Base-by-base conservation (phyloP, 2,113 vertebrate species). In the Puma concolor region DNA sequence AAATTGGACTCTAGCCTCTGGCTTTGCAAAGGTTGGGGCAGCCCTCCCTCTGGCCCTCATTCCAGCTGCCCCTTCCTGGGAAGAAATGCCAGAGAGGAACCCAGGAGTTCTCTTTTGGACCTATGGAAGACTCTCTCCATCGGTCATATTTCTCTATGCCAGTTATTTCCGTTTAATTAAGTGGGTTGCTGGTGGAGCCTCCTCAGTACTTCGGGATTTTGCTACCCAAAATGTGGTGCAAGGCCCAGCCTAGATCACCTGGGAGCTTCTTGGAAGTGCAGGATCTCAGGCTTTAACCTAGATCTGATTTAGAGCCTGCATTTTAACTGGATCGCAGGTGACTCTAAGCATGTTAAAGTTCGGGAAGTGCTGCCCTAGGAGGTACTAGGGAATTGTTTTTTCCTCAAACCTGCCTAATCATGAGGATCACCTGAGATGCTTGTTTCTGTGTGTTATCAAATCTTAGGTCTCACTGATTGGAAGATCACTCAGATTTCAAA, bases 401-500 rank as follows among this genome's bases (percentile, higher is more conserved):
- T 25, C 4, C 33, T 86, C 52, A n/a, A 0, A 21, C 17, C 86
- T 80, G 15, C 71, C 57, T 52, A 25, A 31, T 23, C 4, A 9
- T 36, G 27, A 54, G 48, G 48, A 44, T 76, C 57, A 44, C 6
- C n/a, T 52, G 87, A 10, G 31, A 63, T 38, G 38, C 66, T 60
- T 33, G 31, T 57, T 74, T 88, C 87, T 83, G n/a, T 8, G 27
- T 57, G 44, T 95, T 44, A 25, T 93, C 38, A 63, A 79, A 57
- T 71, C 69, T 79, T 95, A 19, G 36, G 38, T 36, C 13, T 44
- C 50, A 69, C 12, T 29, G 41, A 63, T 6, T 54, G 9, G 71
- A 95, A 93, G 48, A 80, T 38, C 7, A 71, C 48, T 19, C 74
- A 50, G 79, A 66, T 79, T 95, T 96, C 66, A 91, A 44, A 93